Evolutionary conservation across 1,140 invertebrate genomes (phyloP).

Genomic region (Pristionchus pacificus): DNA sequence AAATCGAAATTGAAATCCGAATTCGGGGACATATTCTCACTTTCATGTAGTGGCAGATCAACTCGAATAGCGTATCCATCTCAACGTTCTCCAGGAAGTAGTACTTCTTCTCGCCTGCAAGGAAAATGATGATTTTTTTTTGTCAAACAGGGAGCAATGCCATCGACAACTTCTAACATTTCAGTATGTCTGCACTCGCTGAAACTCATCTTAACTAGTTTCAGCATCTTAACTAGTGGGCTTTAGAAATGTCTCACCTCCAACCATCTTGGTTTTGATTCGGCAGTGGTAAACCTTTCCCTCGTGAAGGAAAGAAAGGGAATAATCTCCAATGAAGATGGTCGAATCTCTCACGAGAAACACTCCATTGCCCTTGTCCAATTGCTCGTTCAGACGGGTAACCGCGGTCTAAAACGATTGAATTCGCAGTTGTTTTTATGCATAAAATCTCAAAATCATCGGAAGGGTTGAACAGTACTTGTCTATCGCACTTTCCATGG

Average conservation of each 20-base stretch:
- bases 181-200: too few species aligned
- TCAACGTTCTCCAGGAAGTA: slow-evolving; percentile 51
- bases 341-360: slow-evolving; percentile 54
- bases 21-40: background rate
- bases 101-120: slow-evolving; percentile 45
- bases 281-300: slow-evolving; percentile 26
- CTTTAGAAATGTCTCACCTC: too few species aligned
- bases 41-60: slow-evolving; percentile 54
- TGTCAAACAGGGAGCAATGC: too few species aligned
- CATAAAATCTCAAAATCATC: background rate
- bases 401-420: slow-evolving; percentile 42
- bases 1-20: background rate
- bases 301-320: slow-evolving; percentile 51
- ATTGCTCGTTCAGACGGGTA: slow-evolving; percentile 42
- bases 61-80: slow-evolving; percentile 53
- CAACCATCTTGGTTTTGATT: slow-evolving; percentile 26
- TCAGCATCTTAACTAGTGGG: too few species aligned
- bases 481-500: slow-evolving; percentile 50
- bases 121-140: background rate
- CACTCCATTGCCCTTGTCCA: slow-evolving; percentile 46
- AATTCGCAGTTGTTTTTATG: background rate
- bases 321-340: slow-evolving; percentile 56
- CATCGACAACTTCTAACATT: too few species aligned
- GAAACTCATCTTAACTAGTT: too few species aligned
- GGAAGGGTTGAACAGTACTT: slow-evolving; percentile 25